Percentiles rank a stretch among this genome's conserved stretches.
phyloP scores from a whole-genome alignment of 2,888 invertebrate species.

The Coenonympha arcania region DNA sequence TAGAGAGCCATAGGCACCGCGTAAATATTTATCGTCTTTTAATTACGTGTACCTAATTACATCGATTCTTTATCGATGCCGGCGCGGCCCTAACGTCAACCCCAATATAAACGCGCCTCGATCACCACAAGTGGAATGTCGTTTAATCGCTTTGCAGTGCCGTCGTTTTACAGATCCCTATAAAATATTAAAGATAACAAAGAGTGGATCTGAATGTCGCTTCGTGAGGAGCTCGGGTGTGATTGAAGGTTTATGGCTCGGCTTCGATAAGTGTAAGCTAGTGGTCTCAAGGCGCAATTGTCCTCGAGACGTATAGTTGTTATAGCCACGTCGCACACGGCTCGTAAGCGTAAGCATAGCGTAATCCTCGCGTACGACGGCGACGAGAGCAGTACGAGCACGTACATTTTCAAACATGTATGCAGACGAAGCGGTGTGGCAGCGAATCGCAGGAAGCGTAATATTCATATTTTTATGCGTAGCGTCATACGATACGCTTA shows the following conservation, averaged over 20 bases:
- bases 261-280: constrained; percentile 58
- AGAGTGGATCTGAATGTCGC: constrained; percentile 57
- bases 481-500: too few relatives aligned
- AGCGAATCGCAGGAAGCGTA: too few relatives aligned
- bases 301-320: too few relatives aligned
- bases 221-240: constrained; percentile 51
- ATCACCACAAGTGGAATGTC: constrained; percentile 58
- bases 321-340: too few relatives aligned
- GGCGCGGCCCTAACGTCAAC: constrained; percentile 41
- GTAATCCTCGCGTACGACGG: too few relatives aligned
- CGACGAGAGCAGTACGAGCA: too few relatives aligned
- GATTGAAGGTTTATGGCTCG: constrained; percentile 69
- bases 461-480: too few relatives aligned
- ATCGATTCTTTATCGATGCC: constrained; percentile 51
- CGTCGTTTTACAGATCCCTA: constrained; percentile 72
- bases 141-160: constrained; percentile 65
- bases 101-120: constrained; percentile 37
- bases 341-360: too few relatives aligned
- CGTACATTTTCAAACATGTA: too few relatives aligned
- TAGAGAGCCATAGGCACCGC: constrained; percentile 39
- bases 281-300: constrained; percentile 40
- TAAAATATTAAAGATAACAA: constrained; percentile 74
- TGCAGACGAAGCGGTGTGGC: too few relatives aligned
- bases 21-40: constrained; percentile 60
- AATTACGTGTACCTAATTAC: constrained; percentile 61